A percentile compares a stretch with the other conserved stretches of the same genome.
These are phyloP conservation scores for Acleris emargana DNA, from an alignment of 2,888 invertebrate species.

Conservation along the genomic window DNA sequence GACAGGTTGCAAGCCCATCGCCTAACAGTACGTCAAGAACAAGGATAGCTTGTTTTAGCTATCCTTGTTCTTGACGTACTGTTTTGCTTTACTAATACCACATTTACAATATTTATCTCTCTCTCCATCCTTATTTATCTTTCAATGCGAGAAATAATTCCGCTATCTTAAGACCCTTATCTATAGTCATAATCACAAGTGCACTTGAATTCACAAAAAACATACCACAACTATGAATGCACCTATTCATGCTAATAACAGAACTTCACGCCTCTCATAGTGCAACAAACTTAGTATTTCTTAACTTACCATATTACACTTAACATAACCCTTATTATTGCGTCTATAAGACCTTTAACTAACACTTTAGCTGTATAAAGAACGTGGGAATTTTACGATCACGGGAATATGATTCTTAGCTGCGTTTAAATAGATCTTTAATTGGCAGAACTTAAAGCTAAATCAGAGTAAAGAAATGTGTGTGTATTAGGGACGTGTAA, in stretches of 20 bases:
- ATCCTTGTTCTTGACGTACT: no score
- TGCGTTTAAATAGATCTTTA: neutral
- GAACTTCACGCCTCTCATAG: slow-evolving; percentile 33
- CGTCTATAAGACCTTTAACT: neutral
- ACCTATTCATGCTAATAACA: slow-evolving; percentile 30
- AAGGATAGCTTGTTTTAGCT: no score
- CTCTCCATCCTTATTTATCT: no score
- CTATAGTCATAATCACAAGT: neutral
- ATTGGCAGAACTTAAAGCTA: slow-evolving; percentile 1
- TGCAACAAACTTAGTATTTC: slow-evolving; percentile 37
- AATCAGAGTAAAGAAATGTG: slow-evolving; percentile 17
- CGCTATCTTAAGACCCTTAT: neutral
- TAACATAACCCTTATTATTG: slow-evolving; percentile 2
- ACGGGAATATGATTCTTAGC: neutral
- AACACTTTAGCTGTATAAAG: neutral
- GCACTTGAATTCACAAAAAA: slow-evolving; percentile 5
- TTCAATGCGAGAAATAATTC: no score
- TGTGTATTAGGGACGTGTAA: no score
- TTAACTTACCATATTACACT: slow-evolving; percentile 15
- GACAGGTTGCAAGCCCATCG: no score
- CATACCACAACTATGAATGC: slow-evolving; percentile 19
- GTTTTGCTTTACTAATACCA: no score
- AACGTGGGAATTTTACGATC: neutral
- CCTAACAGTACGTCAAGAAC: no score
- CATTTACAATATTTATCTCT: no score